A percentile compares a stretch with the other conserved stretches of the same genome.
Evolutionary conservation across 2,888 invertebrate genomes (phyloP).

Genomic region (Orthosia gothica): DNA sequence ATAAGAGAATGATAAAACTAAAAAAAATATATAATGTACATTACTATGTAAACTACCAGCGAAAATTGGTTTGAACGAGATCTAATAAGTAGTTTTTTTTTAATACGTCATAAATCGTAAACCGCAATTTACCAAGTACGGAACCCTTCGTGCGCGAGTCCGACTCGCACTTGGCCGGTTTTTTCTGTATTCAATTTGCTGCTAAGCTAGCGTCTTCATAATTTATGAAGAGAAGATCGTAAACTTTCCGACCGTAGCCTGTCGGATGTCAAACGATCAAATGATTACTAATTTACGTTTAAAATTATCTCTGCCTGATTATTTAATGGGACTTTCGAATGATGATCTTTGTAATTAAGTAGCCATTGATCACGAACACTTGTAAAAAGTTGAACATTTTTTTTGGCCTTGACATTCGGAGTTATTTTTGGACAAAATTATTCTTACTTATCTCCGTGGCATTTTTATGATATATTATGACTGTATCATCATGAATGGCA

Average conservation of each 20-base stretch:
- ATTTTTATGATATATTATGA: conserved; percentile 24
- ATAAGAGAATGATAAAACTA: too few species aligned
- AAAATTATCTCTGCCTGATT: conserved; percentile 32
- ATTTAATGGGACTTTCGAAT: conserved; percentile 47
- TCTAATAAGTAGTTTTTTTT: too few species aligned
- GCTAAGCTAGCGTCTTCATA: conserved; percentile 39
- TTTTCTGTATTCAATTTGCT: conserved; percentile 33
- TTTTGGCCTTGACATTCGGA: conserved; percentile 32
- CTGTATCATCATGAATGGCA: conserved; percentile 16
- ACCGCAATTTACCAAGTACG: too few species aligned
- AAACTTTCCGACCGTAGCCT: conserved; percentile 48
- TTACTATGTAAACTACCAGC: too few species aligned
- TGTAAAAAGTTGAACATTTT: conserved; percentile 17
- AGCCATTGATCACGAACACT: conserved; percentile 33
- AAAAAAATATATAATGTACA: too few species aligned
- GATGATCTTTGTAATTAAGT: conserved; percentile 34
- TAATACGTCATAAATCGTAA: too few species aligned
- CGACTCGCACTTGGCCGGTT: too few species aligned
- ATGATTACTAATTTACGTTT: conserved; percentile 52
- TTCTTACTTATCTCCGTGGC: conserved; percentile 18
- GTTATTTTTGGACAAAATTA: conserved; percentile 38
- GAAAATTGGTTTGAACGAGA: too few species aligned
- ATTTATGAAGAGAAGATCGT: conserved; percentile 48
- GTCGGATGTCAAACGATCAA: conserved; percentile 50
- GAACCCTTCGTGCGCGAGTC: too few species aligned